Evolutionary conservation across 2,888 invertebrate genomes (phyloP).

Genomic region (Eupithecia inturbata): DNA sequence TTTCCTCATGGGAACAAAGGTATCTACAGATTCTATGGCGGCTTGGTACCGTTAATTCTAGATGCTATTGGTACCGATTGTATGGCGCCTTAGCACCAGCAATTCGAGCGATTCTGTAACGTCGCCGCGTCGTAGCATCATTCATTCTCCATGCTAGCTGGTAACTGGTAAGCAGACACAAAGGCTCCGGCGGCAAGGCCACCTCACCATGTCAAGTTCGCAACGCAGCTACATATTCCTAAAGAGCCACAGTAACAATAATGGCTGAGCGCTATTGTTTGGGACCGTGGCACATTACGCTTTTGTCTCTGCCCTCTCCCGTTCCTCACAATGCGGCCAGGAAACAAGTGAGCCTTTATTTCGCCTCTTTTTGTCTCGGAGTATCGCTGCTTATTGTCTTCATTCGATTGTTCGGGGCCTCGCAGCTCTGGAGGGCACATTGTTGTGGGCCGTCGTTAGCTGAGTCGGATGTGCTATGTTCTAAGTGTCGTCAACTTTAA

Average conservation of each 20-base stretch:
- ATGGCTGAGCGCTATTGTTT: conserved; percentile 82
- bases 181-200: conserved; percentile 53
- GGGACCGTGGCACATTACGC: conserved; percentile 84
- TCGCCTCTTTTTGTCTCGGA: conserved; percentile 85
- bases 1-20: not conserved
- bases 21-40: not conserved
- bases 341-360: conserved; percentile 86
- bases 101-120: not conserved
- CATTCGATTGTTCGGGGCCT: conserved; percentile 85
- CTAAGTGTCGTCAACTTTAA: conserved; percentile 80
- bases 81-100: not conserved
- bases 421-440: conserved; percentile 80
- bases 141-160: not conserved
- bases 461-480: conserved; percentile 81
- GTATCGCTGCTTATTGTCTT: conserved; percentile 86
- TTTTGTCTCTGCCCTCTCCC: conserved; percentile 84
- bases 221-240: conserved; percentile 76
- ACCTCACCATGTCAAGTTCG: conserved; percentile 80
- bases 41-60: not conserved
- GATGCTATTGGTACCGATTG: not conserved
- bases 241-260: conserved; percentile 83
- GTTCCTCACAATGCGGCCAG: conserved; percentile 85
- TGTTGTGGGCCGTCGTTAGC: conserved; percentile 83
- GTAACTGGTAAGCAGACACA: conserved; percentile 21
- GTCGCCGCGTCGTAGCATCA: not conserved